Evolutionary conservation across 2,797 vertebrate species (phyloP).

Genomic region (Hypotaenidia philippensis): DNA sequence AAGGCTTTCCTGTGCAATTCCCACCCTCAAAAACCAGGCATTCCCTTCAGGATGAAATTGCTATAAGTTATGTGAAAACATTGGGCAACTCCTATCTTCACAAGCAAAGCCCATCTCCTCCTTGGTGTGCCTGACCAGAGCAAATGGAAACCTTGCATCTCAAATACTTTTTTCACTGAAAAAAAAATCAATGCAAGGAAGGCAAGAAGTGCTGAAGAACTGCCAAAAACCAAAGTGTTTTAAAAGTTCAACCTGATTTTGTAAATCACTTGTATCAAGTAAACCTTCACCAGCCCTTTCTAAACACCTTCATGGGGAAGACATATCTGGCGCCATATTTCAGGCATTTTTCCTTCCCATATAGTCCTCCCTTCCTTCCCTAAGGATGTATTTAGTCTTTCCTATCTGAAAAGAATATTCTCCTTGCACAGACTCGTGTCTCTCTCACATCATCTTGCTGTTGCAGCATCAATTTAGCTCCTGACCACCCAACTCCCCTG

Average conservation of each 20-base stretch:
- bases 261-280: background rate
- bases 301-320: too few species aligned
- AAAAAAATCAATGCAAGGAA: background rate
- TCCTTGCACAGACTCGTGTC: background rate
- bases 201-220: background rate
- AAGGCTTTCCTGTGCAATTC: background rate
- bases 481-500: background rate
- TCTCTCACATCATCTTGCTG: background rate
- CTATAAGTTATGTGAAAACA: rapidly evolving
- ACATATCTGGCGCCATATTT: too few species aligned
- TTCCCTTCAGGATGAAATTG: background rate
- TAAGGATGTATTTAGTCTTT: background rate
- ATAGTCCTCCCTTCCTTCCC: background rate
- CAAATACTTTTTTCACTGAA: background rate
- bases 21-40: rapidly evolving
- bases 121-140: background rate
- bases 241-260: background rate
- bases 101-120: background rate
- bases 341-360: background rate
- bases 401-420: background rate
- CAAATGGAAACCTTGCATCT: background rate
- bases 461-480: background rate
- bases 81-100: background rate
- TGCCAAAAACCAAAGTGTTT: background rate
- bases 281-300: background rate